A percentile compares a stretch with the other conserved stretches of the same genome.
Evolutionary conservation across 1,140 invertebrate species (phyloP).

Genomic region (Amphibalanus amphitrite): DNA sequence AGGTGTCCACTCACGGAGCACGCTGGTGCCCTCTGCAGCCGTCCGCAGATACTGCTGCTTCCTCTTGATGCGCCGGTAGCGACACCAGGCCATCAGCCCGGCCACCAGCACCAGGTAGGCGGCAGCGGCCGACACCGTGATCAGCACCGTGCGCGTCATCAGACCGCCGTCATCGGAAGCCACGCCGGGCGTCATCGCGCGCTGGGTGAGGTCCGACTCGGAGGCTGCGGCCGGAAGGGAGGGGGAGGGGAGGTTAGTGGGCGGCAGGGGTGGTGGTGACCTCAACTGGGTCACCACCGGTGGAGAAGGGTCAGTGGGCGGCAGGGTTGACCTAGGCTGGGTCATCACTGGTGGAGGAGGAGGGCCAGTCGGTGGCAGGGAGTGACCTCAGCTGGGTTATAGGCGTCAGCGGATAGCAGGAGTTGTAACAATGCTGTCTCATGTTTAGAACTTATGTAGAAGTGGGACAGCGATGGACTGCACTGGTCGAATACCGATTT

Average conservation of each 20-base stretch:
- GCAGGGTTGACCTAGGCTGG: too few relatives aligned
- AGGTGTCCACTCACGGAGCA: slow-evolving; percentile 19
- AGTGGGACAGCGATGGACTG: too few relatives aligned
- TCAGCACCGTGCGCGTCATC: slow-evolving; percentile 72
- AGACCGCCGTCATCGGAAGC: slow-evolving; percentile 29
- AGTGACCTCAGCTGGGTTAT: too few relatives aligned
- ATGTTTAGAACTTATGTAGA: too few relatives aligned
- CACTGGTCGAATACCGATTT: too few relatives aligned
- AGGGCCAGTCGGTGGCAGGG: too few relatives aligned
- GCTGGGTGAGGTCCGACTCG: slow-evolving; percentile 10
- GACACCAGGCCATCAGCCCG: slow-evolving; percentile 78
- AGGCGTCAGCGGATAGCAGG: too few relatives aligned
- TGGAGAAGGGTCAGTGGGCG: too few relatives aligned
- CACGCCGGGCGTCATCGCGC: slow-evolving; percentile 19
- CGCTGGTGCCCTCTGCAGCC: slow-evolving; percentile 30
- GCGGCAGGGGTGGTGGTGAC: too few relatives aligned
- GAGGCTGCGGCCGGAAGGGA: slow-evolving; percentile 2
- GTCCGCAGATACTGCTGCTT: slow-evolving; percentile 36
- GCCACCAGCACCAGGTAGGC: slow-evolving; percentile 82
- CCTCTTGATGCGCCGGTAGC: slow-evolving; percentile 48
- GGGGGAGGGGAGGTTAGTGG: slow-evolving; percentile 1
- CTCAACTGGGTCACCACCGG: too few relatives aligned
- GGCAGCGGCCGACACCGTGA: slow-evolving; percentile 75
- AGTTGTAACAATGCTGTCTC: too few relatives aligned
- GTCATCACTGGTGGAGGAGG: too few relatives aligned